A percentile compares a stretch with the other conserved stretches of the same genome.
phyloP scores from a whole-genome alignment of 2,888 invertebrate species.

The Nemurella pictetii region DNA sequence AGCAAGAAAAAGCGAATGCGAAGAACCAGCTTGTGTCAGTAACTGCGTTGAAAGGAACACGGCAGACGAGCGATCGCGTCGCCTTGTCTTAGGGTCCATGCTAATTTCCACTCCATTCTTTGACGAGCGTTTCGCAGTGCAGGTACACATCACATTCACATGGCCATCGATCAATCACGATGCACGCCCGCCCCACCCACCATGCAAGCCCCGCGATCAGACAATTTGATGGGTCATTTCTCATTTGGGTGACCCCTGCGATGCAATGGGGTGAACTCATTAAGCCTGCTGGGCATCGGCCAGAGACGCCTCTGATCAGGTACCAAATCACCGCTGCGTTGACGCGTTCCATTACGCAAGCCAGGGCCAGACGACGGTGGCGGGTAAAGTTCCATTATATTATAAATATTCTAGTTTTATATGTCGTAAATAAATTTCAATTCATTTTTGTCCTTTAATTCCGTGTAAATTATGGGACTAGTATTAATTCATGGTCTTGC shows the following conservation, averaged over 20 bases:
- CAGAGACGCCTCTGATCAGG: neutral
- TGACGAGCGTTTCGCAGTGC: neutral
- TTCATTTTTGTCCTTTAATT: neutral
- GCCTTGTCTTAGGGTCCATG: neutral
- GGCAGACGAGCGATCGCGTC: neutral
- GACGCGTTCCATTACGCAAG: neutral
- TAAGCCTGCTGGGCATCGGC: neutral
- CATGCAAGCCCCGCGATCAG: neutral
- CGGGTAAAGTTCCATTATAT: neutral
- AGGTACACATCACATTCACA: neutral
- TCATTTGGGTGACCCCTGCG: neutral
- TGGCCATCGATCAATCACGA: neutral
- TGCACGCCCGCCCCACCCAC: neutral
- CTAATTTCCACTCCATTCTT: neutral
- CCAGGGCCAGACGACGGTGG: neutral
- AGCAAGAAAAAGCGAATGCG: neutral
- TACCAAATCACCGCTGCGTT: neutral
- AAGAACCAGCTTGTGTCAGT: neutral
- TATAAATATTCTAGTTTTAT: neutral
- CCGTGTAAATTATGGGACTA: neutral
- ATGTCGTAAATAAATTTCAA: neutral
- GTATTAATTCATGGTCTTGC: neutral
- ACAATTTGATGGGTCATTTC: conserved; percentile 3
- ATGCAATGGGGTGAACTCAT: neutral
- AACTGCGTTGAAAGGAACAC: neutral